Conservation (phyloP, 2,113 vertebrate species). For the Petromus typicus region DNA sequence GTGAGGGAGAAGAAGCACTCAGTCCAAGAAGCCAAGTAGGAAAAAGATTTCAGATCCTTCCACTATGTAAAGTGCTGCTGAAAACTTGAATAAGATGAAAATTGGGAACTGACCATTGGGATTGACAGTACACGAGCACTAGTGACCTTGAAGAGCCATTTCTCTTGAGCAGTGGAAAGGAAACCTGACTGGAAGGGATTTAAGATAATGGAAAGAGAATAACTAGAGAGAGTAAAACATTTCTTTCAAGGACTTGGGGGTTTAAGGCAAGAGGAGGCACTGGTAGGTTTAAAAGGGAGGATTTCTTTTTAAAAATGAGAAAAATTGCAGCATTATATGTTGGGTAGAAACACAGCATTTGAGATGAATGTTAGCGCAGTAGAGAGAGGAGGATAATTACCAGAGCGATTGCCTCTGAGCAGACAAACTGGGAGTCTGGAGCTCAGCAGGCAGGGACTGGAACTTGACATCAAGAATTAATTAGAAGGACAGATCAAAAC, state of each 20-base stretch:
- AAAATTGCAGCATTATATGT: not conserved
- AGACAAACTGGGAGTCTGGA: not conserved
- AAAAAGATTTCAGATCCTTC: not conserved
- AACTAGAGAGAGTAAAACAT: not conserved
- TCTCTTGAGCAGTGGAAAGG: conserved; percentile 1
- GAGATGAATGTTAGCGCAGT: not conserved
- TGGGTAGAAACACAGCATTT: not conserved
- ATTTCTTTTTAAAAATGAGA: too few relatives aligned
- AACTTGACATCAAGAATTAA: not conserved
- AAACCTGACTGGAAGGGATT: not conserved
- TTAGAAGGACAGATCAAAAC: not conserved
- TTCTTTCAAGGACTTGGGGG: conserved; percentile 29
- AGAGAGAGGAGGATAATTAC: not conserved
- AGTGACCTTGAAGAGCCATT: not conserved
- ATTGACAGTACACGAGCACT: not conserved
- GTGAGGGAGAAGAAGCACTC: not conserved
- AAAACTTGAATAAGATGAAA: not conserved
- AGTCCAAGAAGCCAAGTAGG: not conserved
- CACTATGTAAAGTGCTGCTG: not conserved
- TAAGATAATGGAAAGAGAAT: not conserved
- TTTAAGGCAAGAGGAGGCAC: not conserved
- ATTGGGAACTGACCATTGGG: not conserved
- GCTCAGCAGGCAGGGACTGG: not conserved
- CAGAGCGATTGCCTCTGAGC: not conserved
- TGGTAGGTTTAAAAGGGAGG: not conserved